Evolutionary conservation across 1,140 invertebrate species (phyloP), one percentile per base, ranked within the genome.

Genomic region (Drosophila watanabei): DNA sequence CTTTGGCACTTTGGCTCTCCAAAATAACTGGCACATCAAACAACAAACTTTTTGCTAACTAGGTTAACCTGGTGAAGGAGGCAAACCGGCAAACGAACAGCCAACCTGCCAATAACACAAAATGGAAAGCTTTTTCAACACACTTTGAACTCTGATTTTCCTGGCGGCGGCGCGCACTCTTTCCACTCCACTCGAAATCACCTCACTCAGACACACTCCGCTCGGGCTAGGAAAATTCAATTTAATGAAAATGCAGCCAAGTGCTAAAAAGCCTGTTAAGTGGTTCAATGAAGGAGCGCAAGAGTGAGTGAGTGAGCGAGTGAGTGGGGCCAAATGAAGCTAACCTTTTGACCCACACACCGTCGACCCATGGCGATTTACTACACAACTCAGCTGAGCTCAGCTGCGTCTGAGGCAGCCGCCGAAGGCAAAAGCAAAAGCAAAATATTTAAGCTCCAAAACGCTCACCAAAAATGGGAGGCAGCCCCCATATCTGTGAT

Each of bases 201-300:
- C 70, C 52, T 60, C 79, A 63, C 63, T 62, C 58, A 69, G 57
- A 68, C 61, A 61, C 45, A 72, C 61, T 41, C 65, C 33, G 16
- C 66, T 46, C 49, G 35, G 45, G 30, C 57, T 61, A 72, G 72
- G 57, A 72, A 76, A 88, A 79, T 84, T 80, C 62, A 83, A 84
- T 84, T 87, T 69, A 84, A 84, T 89, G 59, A 87, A 57, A 89
- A 87, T 61, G 48, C 76, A 84, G 65, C 37, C 65, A 81, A 72
- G 78, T 73, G 80, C 75, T 82, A 82, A 82, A 81, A 71, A 70
- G 72, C 71, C 60, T 81, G 72, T 81, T 81, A 78, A 82, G 48
- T 64, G 77, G 51, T 62, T 49, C 61, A 62, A 64, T 68, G 45
- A 72, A 52, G 28, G 32, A 51, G 37, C 18, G 37, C 16, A 46